A percentile compares a stretch with the other conserved stretches of the same genome.
These are phyloP conservation scores for Aphelenchoides fujianensis DNA, from an alignment of 1,140 invertebrate species.

Conservation along the genomic window DNA sequence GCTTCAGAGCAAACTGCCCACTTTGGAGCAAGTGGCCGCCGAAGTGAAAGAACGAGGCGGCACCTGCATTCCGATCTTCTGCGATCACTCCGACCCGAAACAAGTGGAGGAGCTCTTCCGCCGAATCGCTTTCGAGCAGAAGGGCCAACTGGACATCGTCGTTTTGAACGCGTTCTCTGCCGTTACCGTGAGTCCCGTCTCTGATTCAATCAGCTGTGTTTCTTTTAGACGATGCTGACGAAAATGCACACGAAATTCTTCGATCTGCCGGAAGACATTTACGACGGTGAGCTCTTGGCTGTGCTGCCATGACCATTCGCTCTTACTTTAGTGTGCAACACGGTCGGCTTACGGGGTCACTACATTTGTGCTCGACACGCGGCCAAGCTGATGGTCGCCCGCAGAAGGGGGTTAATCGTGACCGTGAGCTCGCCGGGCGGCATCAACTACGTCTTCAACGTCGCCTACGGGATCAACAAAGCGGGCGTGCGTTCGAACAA, in stretches of 20 bases:
- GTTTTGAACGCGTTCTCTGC: conserved; percentile 65
- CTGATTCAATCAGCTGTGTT: neutral
- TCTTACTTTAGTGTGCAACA: too few species aligned
- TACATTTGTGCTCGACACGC: conserved; percentile 21
- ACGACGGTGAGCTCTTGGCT: neutral
- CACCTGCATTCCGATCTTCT: conserved; percentile 20
- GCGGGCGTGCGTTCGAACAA: conserved; percentile 60
- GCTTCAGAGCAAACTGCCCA: conserved; percentile 21
- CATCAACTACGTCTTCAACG: conserved; percentile 55
- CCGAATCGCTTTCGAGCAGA: conserved; percentile 16
- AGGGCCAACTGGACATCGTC: conserved; percentile 23
- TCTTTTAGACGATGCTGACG: conserved; percentile 7
- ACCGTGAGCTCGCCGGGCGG: conserved; percentile 16
- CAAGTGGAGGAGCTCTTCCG: conserved; percentile 20
- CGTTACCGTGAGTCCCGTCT: conserved; percentile 57
- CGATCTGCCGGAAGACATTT: conserved; percentile 19
- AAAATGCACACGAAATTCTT: conserved; percentile 19
- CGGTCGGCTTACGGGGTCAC: conserved; percentile 25
- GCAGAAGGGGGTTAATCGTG: conserved; percentile 17
- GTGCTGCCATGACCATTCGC: too few species aligned
- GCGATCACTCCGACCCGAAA: conserved; percentile 16
- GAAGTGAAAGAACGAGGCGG: conserved; percentile 33
- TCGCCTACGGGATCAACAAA: conserved; percentile 64
- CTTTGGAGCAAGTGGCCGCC: conserved; percentile 29
- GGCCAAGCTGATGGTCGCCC: conserved; percentile 13